Evolutionary conservation across 2,888 invertebrate species (phyloP).

Genomic region (Troglohyphantes excavatus): DNA sequence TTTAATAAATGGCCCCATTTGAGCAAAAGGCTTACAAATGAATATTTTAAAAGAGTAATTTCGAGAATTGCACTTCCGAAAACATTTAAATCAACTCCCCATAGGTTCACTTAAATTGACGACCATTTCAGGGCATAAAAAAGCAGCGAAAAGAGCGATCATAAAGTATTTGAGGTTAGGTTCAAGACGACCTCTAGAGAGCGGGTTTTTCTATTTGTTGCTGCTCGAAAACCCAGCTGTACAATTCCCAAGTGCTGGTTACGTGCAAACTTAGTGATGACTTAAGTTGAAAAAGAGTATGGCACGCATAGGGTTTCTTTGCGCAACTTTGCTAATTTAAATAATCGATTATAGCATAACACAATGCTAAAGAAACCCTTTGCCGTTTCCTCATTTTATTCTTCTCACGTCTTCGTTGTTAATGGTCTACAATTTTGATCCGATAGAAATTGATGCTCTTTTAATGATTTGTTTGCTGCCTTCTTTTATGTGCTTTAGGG

Average conservation of each 20-base stretch:
- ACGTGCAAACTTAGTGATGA: constrained; percentile 71
- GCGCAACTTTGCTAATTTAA: constrained; percentile 47
- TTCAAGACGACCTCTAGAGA: constrained; percentile 27
- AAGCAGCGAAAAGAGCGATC: constrained; percentile 34
- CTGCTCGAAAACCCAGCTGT: constrained; percentile 47
- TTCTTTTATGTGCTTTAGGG: no score
- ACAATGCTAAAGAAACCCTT: constrained; percentile 22
- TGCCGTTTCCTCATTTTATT: not conserved
- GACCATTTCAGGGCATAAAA: constrained; percentile 27
- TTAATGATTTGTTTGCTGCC: not conserved
- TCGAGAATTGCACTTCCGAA: constrained; percentile 14
- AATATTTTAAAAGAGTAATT: constrained; percentile 68
- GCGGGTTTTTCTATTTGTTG: constrained; percentile 56
- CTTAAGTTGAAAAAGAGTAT: constrained; percentile 57
- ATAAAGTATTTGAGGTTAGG: constrained; percentile 55
- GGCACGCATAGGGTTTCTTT: constrained; percentile 39
- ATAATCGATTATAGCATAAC: constrained; percentile 53
- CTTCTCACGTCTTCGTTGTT: not conserved
- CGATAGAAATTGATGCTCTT: constrained; percentile 41
- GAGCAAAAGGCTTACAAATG: not conserved
- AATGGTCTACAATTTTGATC: constrained; percentile 10
- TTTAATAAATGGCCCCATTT: constrained; percentile 14
- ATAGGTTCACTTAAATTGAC: constrained; percentile 56
- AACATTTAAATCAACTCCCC: constrained; percentile 63
- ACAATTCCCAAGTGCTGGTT: constrained; percentile 55